phyloP scores from a whole-genome alignment of 2,797 vertebrate species.

The Oryzias sinensis region DNA sequence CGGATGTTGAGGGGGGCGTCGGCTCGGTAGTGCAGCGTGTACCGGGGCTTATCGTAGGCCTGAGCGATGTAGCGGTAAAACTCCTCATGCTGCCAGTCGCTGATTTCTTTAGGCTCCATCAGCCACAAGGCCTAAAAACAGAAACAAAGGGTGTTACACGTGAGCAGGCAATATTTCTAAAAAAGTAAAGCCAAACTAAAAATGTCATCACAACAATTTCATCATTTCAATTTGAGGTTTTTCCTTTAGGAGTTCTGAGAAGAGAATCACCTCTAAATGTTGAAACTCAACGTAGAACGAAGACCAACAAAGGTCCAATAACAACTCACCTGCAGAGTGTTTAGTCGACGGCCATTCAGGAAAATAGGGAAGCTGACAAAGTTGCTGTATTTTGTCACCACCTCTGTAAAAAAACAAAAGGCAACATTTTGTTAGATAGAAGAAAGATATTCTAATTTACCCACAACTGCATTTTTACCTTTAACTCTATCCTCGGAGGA shows the following conservation, averaged over 20 bases:
- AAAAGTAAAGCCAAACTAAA: no score
- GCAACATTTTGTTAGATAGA: neutral
- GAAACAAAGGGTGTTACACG: neutral
- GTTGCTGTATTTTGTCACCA: conserved; percentile 97
- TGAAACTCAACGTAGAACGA: no score
- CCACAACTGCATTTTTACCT: conserved; percentile 70
- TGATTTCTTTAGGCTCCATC: conserved; percentile 91
- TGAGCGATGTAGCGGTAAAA: conserved; percentile 92
- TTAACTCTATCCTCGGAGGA: conserved; percentile 87
- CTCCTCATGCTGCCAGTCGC: conserved; percentile 91
- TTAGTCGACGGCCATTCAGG: conserved; percentile 89
- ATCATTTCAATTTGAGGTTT: no score
- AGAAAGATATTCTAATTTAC: neutral
- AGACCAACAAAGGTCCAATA: neutral
- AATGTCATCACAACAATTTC: no score
- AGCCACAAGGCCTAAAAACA: conserved; percentile 88
- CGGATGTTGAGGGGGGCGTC: conserved; percentile 95
- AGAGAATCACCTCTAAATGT: no score
- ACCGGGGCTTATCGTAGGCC: conserved; percentile 89
- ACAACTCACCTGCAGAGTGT: conserved; percentile 88
- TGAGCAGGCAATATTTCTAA: neutral
- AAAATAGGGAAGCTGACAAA: conserved; percentile 95
- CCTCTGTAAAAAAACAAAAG: conserved; percentile 75
- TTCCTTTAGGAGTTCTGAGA: no score
- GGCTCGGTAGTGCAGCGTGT: conserved; percentile 88